Percentiles rank a stretch among this genome's conserved stretches.
Evolutionary conservation across 2,797 vertebrate species (phyloP).

Genomic region (Microcaecilia unicolor): DNA sequence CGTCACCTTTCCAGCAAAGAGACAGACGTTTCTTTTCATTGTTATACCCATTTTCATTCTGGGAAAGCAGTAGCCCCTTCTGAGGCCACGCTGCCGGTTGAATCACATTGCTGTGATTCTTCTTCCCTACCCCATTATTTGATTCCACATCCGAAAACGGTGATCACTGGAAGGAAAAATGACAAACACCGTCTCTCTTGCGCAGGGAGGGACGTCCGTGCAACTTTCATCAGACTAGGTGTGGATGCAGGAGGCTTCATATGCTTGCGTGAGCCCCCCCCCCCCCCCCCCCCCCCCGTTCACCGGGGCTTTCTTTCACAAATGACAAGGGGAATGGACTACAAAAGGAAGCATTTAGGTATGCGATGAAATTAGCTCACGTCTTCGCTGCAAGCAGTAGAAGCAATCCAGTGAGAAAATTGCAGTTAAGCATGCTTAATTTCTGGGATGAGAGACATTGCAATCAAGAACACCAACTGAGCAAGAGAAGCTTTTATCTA

Average conservation of each 20-base stretch:
- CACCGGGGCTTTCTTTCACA: constrained; percentile 1
- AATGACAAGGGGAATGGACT: background rate
- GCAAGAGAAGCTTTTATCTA: constrained; percentile 6
- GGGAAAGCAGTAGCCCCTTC: no score
- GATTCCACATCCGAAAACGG: background rate
- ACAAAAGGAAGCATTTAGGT: constrained; percentile 1
- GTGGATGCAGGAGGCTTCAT: no score
- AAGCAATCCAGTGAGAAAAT: constrained; percentile 14
- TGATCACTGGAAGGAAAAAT: background rate
- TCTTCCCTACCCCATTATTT: background rate
- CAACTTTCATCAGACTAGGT: constrained; percentile 19
- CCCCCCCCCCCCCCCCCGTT: no score
- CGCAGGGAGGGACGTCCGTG: constrained; percentile 1
- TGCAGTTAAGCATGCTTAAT: constrained; percentile 18
- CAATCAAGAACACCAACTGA: constrained; percentile 11
- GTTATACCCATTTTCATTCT: no score
- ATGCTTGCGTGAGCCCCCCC: no score
- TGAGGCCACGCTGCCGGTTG: background rate
- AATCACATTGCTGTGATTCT: background rate
- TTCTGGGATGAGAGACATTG: constrained; percentile 7
- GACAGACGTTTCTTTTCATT: background rate
- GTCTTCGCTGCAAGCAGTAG: constrained; percentile 6
- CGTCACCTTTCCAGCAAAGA: constrained; percentile 4
- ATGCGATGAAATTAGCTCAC: constrained; percentile 8
- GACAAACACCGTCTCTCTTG: background rate